Base-by-base conservation (phyloP, 2,797 vertebrate species). In the Lacerta viridis region DNA sequence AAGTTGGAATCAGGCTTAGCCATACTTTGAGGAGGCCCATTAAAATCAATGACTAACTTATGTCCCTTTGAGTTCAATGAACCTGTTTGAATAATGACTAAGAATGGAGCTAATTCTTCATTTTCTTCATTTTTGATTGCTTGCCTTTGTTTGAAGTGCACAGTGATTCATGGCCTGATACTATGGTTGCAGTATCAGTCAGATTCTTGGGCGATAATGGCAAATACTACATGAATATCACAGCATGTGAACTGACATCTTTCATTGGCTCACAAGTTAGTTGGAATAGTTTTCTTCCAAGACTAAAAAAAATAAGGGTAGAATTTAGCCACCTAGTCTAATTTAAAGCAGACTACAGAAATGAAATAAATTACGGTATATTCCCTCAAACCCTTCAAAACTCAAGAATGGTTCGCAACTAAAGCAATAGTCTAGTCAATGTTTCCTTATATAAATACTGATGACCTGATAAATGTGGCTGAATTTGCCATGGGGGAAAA, bases 391-490 rank as follows among this genome's bases (percentile, higher is more conserved):
- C 17, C 80, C 33, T 78, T 23, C 46, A 83, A 83, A 78, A 25
- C 83, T 75, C 27, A 84, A 86, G 68, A 81, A 72, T 29, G 17
- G 74, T 33, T 90, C 81, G 10, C 36, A 76, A n/a, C 8, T 61
- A 33, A 33, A 83, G 29, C 18, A 87, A 68, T 6, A 88, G 41
- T 61, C 50, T 17, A 17, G 74, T 80, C 55, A 85, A 1, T 29
- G 10, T n/a, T 33, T 5, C 23, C 27, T 5, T 41, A 75, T 29
- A 68, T 27, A 10, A 5, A 59, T 75, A 7, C n/a, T 85, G 50
- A 46, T 64, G 10, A 46, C 33, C 83, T 88, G 59, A 55, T 61
- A 89, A 89, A 80, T 83, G 10, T 41, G 39, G 64, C 83, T 41
- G 83, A 69, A 17, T 72, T 5, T 69, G 69, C 69, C 78, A 72